Evolutionary conservation across 2,797 vertebrate species (phyloP).

Genomic region (Chiloscyllium punctatum): DNA sequence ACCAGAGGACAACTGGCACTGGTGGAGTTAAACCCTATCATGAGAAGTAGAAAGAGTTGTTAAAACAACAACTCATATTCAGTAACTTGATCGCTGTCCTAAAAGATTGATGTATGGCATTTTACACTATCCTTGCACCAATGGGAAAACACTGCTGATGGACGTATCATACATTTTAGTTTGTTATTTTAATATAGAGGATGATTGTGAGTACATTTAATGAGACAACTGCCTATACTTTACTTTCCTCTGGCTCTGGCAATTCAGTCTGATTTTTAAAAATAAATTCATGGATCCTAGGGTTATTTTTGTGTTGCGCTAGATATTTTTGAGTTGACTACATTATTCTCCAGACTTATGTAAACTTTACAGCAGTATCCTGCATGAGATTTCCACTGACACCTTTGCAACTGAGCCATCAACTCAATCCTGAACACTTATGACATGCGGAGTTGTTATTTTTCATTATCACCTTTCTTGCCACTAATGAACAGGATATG

Average conservation of each 20-base stretch:
- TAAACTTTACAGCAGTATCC: background rate
- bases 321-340: background rate
- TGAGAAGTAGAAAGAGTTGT: background rate
- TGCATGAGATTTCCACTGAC: background rate
- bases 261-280: constrained; percentile 22
- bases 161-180: background rate
- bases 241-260: background rate
- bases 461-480: background rate
- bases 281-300: background rate
- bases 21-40: background rate
- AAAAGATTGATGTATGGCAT: background rate
- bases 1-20: background rate
- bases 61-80: background rate
- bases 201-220: background rate
- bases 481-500: background rate
- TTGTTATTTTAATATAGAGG: background rate
- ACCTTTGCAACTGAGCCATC: background rate
- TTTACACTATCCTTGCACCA: background rate
- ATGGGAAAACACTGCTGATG: background rate
- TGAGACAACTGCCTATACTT: background rate
- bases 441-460: background rate
- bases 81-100: background rate
- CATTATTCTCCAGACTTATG: background rate
- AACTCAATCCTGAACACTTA: constrained; percentile 12
- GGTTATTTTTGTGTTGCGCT: background rate